These are phyloP conservation scores for Magallana ariakensis DNA, from an alignment of 1,140 invertebrate genomes.

Conservation along the genomic window DNA sequence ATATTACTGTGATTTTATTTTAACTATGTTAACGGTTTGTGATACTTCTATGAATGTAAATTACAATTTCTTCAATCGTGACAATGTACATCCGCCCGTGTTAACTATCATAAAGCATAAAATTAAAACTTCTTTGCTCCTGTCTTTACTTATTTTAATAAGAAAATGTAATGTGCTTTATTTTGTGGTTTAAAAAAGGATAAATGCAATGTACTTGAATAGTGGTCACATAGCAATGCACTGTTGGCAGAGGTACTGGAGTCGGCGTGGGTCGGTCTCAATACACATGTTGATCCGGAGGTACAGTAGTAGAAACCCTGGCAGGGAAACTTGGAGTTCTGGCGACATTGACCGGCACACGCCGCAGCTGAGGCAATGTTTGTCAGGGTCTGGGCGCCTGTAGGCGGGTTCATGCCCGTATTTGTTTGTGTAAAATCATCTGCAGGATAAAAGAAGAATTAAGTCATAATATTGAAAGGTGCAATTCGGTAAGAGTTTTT, in stretches of 20 bases:
- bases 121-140: no score
- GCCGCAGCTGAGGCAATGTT: not conserved
- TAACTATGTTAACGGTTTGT: no score
- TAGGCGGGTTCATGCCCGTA: constrained; percentile 18
- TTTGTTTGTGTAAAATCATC: constrained; percentile 27
- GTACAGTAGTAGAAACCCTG: constrained; percentile 42
- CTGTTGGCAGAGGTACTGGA: not conserved
- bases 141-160: no score
- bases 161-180: no score
- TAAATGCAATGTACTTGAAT: constrained; percentile 18
- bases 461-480: no score
- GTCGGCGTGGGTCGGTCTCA: constrained; percentile 36
- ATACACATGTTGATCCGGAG: constrained; percentile 16
- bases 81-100: no score
- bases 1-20: no score
- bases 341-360: constrained; percentile 25
- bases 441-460: not conserved
- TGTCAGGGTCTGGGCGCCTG: not conserved
- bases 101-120: no score
- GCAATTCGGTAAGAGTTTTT: no score
- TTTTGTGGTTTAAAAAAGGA: no score
- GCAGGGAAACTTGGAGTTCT: constrained; percentile 18
- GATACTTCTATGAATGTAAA: no score
- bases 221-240: constrained; percentile 34
- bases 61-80: no score